Evolutionary conservation across 1,140 invertebrate genomes (phyloP), one percentile per base, ranked within the genome.

Genomic region (Heliconius himera): DNA sequence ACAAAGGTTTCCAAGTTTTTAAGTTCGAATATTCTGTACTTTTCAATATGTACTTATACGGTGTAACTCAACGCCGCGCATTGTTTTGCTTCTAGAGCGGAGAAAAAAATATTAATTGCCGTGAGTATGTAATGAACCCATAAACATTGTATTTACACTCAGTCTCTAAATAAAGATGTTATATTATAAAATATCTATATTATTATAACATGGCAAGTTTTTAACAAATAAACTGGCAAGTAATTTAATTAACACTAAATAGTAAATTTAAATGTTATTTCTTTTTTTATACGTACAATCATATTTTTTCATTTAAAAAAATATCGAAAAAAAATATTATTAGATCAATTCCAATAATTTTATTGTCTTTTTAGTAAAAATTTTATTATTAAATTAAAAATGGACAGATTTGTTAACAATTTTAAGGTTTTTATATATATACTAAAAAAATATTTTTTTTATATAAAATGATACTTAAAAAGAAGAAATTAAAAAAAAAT

Each of bases 151-250:
- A 46, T 46, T 46, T 36, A 36, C 41, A 46, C 4, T 46, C 41
- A 46, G 41, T 46, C 41, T 46, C 13, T 16, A 46, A 46, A 46
- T 46, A 51, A 20, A 51, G 18, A 51, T 51, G 8, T 60, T 60
- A 60, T 60, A 60, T 60, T 60, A 60, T 60, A 60, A 60, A 60
- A 60, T 60, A 60, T 22, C n/a, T 60, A 60, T 9, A 60, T 60
- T 22, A 60, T 22, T 51, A 20, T 51, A 51, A 18, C 18, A 60
- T 60, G 54, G 54, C 54, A 60, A 60, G 54, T 11, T 3, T 22
- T 22, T 60, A 60, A 22, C 8, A 60, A 60, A 60, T n/a, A 22
- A 60, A 60, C 54, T 60, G 54, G 54, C 54, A 60, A 60, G 54
- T 22, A 20, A 20, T 51, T 51, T 20, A 51, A 51, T 22, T 60